Base-by-base conservation (phyloP, 2,888 invertebrate genomes). In the Lampropteryx suffumata region DNA sequence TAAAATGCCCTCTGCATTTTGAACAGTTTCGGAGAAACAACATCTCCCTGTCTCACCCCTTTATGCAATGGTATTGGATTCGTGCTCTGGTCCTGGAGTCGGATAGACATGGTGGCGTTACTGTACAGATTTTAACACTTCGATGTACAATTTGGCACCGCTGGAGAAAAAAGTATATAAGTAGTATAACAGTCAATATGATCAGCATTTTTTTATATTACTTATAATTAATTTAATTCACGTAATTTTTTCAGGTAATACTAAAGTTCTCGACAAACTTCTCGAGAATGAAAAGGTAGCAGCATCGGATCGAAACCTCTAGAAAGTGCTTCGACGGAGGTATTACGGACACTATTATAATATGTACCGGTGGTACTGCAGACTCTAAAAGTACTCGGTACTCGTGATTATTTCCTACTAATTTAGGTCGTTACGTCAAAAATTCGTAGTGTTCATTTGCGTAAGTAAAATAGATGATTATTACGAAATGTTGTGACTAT, bases 321-420 rank as follows among this genome's bases (percentile, higher is more conserved):
- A 87, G 86, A 86, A 87, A 86, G 87, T 85, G 87, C 85, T 87
- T 85, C 85, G 85, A 84, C 80, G 82, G 82, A 73, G 80, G 79
- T 69, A 49, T 47, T 55, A 55, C 50, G 36, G 35, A 51, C 45
- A 34, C 21, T 37, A 30, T n/a, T n/a, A n/a, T 13, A 42, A 28
- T 28, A 42, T 37, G 46, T 46, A 14, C 21, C 17, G 40, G 41
- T 14, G 46, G 48, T 48, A 36, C 36, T 17, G 35, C 42, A 21
- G 12, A 46, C 59, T 59, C 55, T 59, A 57, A 28, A 36, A 42
- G 30, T 27, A 44, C 29, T 59, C 61, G 57, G 61, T 62, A 59
- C 69, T 67, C 69, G 72, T 69, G 69, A 68, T 70, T 66, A 64
- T 69, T 79, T 85, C 84, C 84, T 85, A 84, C 73, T 85, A 84